Percentiles rank a stretch among this genome's conserved stretches.
phyloP scores from a whole-genome alignment of 2,113 vertebrate species.

The Sapayoa aenigma region DNA sequence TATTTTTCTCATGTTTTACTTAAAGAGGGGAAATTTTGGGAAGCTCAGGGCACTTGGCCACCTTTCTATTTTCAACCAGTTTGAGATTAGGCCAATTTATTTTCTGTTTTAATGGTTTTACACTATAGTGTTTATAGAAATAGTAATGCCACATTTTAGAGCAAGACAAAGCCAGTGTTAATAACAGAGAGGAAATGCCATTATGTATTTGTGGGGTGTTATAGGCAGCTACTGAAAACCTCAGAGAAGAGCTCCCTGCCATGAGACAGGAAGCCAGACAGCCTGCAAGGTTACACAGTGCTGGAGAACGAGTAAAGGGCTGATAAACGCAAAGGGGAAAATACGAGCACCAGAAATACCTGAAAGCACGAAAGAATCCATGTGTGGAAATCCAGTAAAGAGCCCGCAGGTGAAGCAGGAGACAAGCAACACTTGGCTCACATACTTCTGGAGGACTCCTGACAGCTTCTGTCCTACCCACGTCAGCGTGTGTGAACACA shows the following conservation, averaged over 20 bases:
- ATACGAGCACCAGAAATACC: not conserved
- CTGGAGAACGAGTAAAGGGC: not conserved
- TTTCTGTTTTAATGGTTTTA: not conserved
- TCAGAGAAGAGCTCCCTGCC: not conserved
- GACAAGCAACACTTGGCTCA: not conserved
- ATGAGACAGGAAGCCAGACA: not conserved
- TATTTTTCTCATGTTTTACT: not conserved
- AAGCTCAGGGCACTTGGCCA: not conserved
- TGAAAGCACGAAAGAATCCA: not conserved
- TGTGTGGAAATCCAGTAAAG: not conserved
- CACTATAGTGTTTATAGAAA: not conserved
- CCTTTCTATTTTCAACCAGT: not conserved
- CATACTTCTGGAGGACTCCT: not conserved
- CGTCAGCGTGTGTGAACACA: not conserved
- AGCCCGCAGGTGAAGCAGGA: not conserved
- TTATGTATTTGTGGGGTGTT: too few species aligned
- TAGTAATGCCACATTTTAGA: not conserved
- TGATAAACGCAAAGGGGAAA: not conserved
- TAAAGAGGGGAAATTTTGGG: not conserved
- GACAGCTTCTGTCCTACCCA: not conserved
- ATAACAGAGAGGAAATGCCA: not conserved
- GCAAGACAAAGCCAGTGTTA: not conserved
- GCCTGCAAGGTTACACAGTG: not conserved
- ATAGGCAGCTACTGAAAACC: not conserved
- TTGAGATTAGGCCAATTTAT: not conserved